A percentile compares a stretch with the other conserved stretches of the same genome.
These are phyloP conservation scores for Sylvia atricapilla DNA, from an alignment of 2,113 vertebrate species.

Conservation along the genomic window DNA sequence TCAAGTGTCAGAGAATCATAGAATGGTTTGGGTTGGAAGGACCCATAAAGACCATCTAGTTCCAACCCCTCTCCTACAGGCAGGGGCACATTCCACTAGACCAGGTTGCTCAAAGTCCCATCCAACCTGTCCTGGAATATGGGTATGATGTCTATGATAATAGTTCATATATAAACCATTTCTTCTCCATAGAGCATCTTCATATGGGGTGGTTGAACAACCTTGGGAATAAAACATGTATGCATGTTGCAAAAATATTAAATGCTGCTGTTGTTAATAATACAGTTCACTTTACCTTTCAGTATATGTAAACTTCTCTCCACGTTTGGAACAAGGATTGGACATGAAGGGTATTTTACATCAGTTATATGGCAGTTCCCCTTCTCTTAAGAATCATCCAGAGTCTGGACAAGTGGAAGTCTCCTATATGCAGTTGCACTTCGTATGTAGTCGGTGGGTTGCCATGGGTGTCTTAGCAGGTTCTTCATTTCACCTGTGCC, in stretches of 20 bases:
- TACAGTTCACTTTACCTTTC: background rate
- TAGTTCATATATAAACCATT: background rate
- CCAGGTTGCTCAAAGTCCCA: background rate
- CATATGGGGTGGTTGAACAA: background rate
- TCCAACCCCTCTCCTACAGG: background rate
- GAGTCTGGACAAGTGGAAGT: background rate
- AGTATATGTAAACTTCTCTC: background rate
- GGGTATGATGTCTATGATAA: background rate
- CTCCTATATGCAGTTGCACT: background rate
- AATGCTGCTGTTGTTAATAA: background rate
- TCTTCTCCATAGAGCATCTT: background rate
- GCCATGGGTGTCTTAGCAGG: background rate
- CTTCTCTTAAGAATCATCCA: background rate
- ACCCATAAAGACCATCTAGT: background rate
- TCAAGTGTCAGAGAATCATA: background rate
- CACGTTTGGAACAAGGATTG: background rate
- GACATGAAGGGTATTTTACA: background rate
- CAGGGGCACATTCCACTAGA: background rate
- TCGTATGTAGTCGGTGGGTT: background rate
- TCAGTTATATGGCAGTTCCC: background rate
- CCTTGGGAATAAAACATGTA: background rate
- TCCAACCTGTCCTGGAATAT: background rate
- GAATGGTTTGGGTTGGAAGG: background rate
- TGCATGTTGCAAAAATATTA: background rate
- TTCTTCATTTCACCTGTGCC: background rate